phyloP scores from a whole-genome alignment of 2,113 vertebrate species.

The Ondatra zibethicus region DNA sequence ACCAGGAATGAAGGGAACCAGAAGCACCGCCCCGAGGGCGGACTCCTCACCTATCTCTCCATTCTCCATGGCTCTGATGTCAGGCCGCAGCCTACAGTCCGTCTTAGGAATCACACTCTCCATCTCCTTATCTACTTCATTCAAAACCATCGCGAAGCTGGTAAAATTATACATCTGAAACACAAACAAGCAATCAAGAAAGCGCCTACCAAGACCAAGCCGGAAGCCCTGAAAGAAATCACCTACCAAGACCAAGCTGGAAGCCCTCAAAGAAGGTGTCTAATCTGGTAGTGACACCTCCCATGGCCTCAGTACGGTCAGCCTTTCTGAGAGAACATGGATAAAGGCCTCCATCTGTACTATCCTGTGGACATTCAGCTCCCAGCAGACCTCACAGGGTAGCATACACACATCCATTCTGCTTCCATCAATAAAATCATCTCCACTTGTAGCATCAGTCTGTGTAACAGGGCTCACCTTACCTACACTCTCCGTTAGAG shows the following conservation, averaged over 20 bases:
- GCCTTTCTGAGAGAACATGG: background rate
- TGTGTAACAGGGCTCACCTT: background rate
- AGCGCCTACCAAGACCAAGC: background rate
- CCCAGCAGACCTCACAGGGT: background rate
- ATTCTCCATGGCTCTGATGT: slow-evolving; percentile 97
- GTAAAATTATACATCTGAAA: slow-evolving; percentile 98
- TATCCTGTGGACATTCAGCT: background rate
- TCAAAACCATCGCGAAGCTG: slow-evolving; percentile 96
- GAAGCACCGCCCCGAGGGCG: background rate
- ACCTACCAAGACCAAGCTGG: background rate
- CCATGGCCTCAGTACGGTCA: fast-evolving
- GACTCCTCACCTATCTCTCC: slow-evolving; percentile 93
- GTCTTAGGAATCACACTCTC: slow-evolving; percentile 93
- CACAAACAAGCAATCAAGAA: slow-evolving; percentile 35
- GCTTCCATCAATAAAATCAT: background rate
- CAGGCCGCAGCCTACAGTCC: slow-evolving; percentile 96
- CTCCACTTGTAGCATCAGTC: background rate
- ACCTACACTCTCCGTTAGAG: background rate
- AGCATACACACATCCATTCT: background rate
- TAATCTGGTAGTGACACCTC: fast-evolving
- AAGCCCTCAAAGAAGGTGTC: background rate
- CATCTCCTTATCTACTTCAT: slow-evolving; percentile 95
- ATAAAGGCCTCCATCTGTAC: background rate
- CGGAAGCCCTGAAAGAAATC: background rate
- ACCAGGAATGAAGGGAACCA: background rate